Evolutionary conservation across 2,888 invertebrate species (phyloP).

Genomic region (Koerneria pararmatus): DNA sequence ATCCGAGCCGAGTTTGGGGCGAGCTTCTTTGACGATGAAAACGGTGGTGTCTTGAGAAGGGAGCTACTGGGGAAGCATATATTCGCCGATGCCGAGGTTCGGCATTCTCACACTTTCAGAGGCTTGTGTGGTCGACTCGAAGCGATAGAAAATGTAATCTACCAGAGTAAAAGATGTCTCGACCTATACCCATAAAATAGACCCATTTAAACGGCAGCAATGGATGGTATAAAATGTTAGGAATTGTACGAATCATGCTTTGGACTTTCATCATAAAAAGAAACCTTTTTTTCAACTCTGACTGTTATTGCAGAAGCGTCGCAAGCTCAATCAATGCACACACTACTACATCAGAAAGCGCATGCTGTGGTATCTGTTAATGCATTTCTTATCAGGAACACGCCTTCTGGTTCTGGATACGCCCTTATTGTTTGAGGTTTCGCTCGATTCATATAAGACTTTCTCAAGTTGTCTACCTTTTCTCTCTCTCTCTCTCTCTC

Average conservation of each 20-base stretch:
- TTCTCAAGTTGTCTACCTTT: not conserved
- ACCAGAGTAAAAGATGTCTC: too few species aligned
- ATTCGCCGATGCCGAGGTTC: conserved; percentile 45
- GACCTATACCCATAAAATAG: too few species aligned
- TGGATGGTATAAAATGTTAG: not conserved
- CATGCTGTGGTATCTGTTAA: conserved; percentile 42
- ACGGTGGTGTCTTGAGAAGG: conserved; percentile 42
- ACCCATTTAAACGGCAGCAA: too few species aligned
- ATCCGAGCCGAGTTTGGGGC: conserved; percentile 48
- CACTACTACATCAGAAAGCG: conserved; percentile 49
- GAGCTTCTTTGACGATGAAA: conserved; percentile 51
- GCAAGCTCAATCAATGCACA: conserved; percentile 45
- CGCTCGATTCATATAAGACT: not conserved
- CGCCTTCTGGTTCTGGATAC: conserved; percentile 47
- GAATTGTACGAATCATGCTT: conserved; percentile 4
- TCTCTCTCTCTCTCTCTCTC: not conserved
- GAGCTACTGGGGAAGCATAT: conserved; percentile 48
- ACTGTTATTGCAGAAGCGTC: conserved; percentile 37
- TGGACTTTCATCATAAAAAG: not conserved
- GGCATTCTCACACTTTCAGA: not conserved
- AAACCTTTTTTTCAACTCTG: not conserved
- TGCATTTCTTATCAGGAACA: conserved; percentile 33
- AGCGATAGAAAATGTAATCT: too few species aligned
- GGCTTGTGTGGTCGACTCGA: too few species aligned
- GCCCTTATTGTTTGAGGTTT: conserved; percentile 50